Percentiles rank a stretch among this genome's conserved stretches.
Conservation (phyloP, 2,888 invertebrate species). For the Poecilus cupreus region DNA sequence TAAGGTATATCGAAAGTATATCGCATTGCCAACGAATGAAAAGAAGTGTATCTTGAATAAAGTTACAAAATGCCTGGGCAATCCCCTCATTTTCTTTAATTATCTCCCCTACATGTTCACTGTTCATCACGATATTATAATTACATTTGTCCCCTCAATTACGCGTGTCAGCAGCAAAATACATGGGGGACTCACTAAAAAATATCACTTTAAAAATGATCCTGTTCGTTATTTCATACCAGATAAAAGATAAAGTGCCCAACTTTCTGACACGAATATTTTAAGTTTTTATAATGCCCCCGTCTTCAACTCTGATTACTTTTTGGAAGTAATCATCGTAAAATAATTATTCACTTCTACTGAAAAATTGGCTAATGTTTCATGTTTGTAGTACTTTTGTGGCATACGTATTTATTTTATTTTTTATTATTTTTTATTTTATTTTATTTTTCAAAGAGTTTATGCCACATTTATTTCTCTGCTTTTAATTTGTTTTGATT, state of each 20-base stretch:
- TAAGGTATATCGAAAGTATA: neutral
- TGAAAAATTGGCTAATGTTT: too few species aligned
- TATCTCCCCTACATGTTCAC: constrained; percentile 50
- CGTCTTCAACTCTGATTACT: neutral
- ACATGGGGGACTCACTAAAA: constrained; percentile 64
- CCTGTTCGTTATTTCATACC: constrained; percentile 64
- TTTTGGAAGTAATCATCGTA: neutral
- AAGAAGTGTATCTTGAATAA: too few species aligned
- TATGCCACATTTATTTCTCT: too few species aligned
- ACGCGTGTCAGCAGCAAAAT: constrained; percentile 67
- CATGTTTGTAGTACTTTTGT: too few species aligned
- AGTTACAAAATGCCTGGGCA: too few species aligned
- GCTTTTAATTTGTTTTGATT: too few species aligned
- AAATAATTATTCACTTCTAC: too few species aligned
- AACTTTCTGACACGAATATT: neutral
- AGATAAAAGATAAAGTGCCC: constrained; percentile 63
- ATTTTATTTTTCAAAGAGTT: too few species aligned
- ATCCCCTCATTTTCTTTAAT: constrained; percentile 15
- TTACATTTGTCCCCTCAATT: constrained; percentile 70
- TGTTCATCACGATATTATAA: constrained; percentile 69
- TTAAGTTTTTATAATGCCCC: neutral
- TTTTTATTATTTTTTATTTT: too few species aligned
- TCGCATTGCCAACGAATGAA: neutral
- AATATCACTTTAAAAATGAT: constrained; percentile 64
- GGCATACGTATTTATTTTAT: too few species aligned